Evolutionary conservation across 1,140 invertebrate species (phyloP), one percentile per base, ranked within the genome.

Genomic region (Acromyrmex heyeri): DNA sequence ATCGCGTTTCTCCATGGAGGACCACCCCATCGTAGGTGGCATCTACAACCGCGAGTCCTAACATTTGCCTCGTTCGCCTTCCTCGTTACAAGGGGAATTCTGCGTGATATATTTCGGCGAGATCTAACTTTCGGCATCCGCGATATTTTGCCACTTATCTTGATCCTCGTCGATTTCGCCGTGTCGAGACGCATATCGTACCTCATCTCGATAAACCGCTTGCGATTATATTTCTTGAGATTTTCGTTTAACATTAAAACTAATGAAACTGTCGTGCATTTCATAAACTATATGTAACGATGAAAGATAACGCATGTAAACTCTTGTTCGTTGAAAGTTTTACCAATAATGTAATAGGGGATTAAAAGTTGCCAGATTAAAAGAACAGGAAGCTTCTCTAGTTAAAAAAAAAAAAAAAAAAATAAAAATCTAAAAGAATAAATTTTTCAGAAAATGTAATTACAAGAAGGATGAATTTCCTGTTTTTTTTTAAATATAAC

Each of bases 1-100:
- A 92, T 89, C 90, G 87, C 85, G 85, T 88, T 77, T 85, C 87
- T 90, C 72, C 62, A 30, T 30, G 48, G 86, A 89, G 44, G 86
- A 91, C 85, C 91, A 92, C 91, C 89, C 87, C 44, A 86, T 55
- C 44, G 75, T 82, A 73, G 70, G 50, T 75, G 38, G n/a, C 72
- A 38, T 85, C 73, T 57, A 57, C 48, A 27, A 78, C 78, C 55
- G 75, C 55, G 77, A 86, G 30, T 83, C 77, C 70, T 57, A 72
- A 82, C 78, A 14, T 61, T 24, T 59, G 34, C 59, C 48, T 62
- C 62, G 50, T 27, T 72, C 50, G 48, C 61, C 59, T 55, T 16
- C 48, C 48, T 21, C 24, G 27, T 85, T 30, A 65, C 62, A n/a
- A 27, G 34, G 16, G 55, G 14, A 21, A 73, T 62, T 61, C 69